Evolutionary conservation across 1,140 invertebrate genomes (phyloP), one percentile per base, ranked within the genome.

Genomic region (Drosophila rufa): DNA sequence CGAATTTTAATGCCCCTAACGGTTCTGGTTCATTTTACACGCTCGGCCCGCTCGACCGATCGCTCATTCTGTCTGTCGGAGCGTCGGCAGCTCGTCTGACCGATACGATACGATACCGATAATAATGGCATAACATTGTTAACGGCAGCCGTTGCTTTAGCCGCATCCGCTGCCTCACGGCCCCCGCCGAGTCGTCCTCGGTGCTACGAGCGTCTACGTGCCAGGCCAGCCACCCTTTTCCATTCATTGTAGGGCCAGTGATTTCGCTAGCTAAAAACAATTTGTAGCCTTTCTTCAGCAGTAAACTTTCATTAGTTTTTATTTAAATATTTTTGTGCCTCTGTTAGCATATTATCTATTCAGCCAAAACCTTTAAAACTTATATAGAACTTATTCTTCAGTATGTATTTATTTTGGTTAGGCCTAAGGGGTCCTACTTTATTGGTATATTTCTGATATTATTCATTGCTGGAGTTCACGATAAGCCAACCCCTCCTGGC

Each of bases 1-100:
- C 74, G 66, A 89, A 90, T 79, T 81, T 82, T 64, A 86, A 86
- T 76, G 70, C 62, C 58, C n/a, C 27, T 59, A 65, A 22, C 30
- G 64, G 65, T 89, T 89, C 48, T 89, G 77, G 74, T 69, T 89
- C 84, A 83, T 81, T 89, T 89, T 89, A 66, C 74, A 89, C 62
- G 77, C 75, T 56, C 51, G 36, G 58, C 46, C 47, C 40, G 42
- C 27, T 42, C 48, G 38, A 25, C 38, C 51, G 51, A 75, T 74
- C 51, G 58, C 25, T 67, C 65, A 78, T 69, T 77, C 38, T 53
- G 53, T 67, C 43, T 17, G 42, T 22, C n/a, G 12, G 15, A 50
- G 46, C 33, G 43, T 67, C 56, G 75, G 61, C 73, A 60, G 53
- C 36, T 60, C 33, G 57, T 64, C 73, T 70, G 57, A 59, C 47